Conservation (phyloP, 2,113 vertebrate species). For the Falcunculus frontatus region DNA sequence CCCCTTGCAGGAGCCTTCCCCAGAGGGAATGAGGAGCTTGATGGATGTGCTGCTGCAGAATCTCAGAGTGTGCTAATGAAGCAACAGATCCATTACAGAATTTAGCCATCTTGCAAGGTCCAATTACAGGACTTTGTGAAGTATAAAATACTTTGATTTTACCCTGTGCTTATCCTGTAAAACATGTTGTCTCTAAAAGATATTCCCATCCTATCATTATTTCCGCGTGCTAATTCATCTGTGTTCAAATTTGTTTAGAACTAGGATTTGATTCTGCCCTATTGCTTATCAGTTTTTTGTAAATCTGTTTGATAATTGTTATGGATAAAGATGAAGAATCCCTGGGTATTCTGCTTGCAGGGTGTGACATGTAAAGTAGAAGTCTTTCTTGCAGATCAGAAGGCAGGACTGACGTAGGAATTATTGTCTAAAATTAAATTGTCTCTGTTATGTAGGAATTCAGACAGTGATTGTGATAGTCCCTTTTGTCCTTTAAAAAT, state of each 20-base stretch:
- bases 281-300: background rate
- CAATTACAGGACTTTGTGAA: constrained; percentile 10
- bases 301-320: background rate
- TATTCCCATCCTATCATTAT: background rate
- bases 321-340: background rate
- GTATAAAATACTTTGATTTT: constrained; percentile 16
- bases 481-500: constrained; percentile 28
- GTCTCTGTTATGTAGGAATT: background rate
- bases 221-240: background rate
- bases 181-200: background rate
- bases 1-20: background rate
- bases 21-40: background rate
- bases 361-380: background rate
- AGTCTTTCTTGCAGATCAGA: background rate
- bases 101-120: background rate
- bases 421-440: constrained; percentile 4
- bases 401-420: background rate
- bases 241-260: background rate
- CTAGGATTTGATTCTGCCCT: background rate
- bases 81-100: background rate
- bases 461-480: background rate
- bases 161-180: background rate
- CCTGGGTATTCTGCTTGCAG: background rate
- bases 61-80: constrained; percentile 19
- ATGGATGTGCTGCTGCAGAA: constrained; percentile 14